Evolutionary conservation across 2,113 vertebrate genomes (phyloP), one percentile per base, ranked within the genome.

Genomic region (Petaurus breviceps): DNA sequence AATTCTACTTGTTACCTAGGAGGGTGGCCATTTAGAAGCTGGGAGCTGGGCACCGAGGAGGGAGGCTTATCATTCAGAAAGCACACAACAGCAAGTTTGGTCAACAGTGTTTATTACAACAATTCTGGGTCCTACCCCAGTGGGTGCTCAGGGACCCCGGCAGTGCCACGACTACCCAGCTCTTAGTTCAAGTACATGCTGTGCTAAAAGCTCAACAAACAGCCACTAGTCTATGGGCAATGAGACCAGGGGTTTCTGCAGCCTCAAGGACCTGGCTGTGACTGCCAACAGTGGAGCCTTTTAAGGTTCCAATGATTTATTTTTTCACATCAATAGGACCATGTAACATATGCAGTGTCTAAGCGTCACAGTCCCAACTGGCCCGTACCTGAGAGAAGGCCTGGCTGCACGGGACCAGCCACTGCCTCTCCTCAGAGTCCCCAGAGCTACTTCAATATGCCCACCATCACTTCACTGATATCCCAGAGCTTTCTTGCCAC

Each of bases 381-480:
- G 57, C 11, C 11, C 2, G 3, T 37, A 14, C 37, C 37, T 19
- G 61, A 37, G 61, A 16, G 3, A 68, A 28, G 54, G 61, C 3
- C 61, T 37, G 26, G 57, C 23, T 61, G 31, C 3, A 26, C 31
- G 12, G 31, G 11, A 28, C 26, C 55, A 31, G 10, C 26, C 55
- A 31, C 57, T 8, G 28, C 2, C 61, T n/a, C 31, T 16, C 61
- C 68, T 0, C 37, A 22, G 10, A 2, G 3, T 37, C 25, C 25
- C 37, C 68, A 49, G 55, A 94, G 51, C 99, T 98, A 99, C 92
- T 98, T 99, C 95, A 99, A 89, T 68, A 99, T 98, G 92, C 99
- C 99, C 90, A 99, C 99, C 99, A 99, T 99, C 94, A 98, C 99
- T 97, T 99, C 99, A 98, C 99, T 99, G 95, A 99, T 98, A 97